Conservation (phyloP, 1,140 invertebrate species). For the Aphis craccivora region DNA sequence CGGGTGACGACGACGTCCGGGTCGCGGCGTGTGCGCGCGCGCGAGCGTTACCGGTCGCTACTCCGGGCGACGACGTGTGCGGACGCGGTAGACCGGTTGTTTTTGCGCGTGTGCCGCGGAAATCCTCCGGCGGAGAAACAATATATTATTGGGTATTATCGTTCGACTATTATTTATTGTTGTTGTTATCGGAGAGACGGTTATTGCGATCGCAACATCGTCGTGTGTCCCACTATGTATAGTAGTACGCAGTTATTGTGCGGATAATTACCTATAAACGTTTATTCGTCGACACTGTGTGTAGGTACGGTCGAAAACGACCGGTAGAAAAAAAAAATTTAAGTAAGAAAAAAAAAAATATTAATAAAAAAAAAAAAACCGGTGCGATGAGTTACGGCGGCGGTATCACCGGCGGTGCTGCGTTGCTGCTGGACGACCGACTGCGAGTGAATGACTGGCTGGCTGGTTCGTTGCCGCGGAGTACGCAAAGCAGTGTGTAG, state of each 20-base stretch:
- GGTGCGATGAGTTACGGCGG: not conserved
- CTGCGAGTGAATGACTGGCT: conserved; percentile 20
- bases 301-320: not conserved
- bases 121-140: not conserved
- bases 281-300: not conserved
- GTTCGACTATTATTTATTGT: no score
- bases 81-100: not conserved
- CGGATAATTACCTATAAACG: no score
- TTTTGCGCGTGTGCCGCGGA: not conserved
- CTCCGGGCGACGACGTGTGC: not conserved
- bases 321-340: not conserved
- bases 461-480: not conserved
- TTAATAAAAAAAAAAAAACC: not conserved
- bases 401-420: not conserved
- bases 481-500: not conserved
- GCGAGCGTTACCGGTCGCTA: not conserved
- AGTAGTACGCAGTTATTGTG: no score
- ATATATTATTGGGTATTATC: no score
- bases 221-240: no score
- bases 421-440: not conserved
- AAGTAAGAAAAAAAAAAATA: not conserved
- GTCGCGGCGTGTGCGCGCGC: not conserved
- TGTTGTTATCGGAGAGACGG: no score
- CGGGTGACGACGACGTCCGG: not conserved
- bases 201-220: no score